phyloP scores from a whole-genome alignment of 2,113 vertebrate genomes.

The Hydrochoerus hydrochaeris region DNA sequence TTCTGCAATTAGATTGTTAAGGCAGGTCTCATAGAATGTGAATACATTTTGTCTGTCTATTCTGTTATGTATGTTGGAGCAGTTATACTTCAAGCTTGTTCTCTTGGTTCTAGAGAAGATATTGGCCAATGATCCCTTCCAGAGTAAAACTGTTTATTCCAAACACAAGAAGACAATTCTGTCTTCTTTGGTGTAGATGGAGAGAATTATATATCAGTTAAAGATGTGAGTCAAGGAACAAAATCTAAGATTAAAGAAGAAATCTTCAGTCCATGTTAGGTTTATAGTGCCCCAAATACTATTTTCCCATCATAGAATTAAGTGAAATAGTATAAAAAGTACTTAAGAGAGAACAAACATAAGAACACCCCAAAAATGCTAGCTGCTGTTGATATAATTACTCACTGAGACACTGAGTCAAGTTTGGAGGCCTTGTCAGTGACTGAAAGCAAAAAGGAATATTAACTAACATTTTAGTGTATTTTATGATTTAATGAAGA shows the following conservation, averaged over 20 bases:
- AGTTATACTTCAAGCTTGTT: neutral
- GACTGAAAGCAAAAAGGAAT: neutral
- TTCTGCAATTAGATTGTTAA: neutral
- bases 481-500: neutral
- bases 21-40: neutral
- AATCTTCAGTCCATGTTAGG: neutral
- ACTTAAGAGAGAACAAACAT: neutral
- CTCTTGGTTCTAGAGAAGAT: neutral
- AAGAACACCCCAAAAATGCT: neutral
- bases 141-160: neutral
- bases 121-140: neutral
- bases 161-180: neutral
- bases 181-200: neutral
- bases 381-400: neutral
- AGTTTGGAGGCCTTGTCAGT: neutral
- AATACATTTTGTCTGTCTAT: neutral
- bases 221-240: neutral
- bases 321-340: neutral
- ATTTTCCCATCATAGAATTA: neutral
- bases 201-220: neutral
- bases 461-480: neutral
- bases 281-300: neutral
- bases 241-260: neutral
- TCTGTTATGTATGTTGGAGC: neutral
- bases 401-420: neutral